Evolutionary conservation across 2,888 invertebrate genomes (phyloP).

Genomic region (Sturmia bella): DNA sequence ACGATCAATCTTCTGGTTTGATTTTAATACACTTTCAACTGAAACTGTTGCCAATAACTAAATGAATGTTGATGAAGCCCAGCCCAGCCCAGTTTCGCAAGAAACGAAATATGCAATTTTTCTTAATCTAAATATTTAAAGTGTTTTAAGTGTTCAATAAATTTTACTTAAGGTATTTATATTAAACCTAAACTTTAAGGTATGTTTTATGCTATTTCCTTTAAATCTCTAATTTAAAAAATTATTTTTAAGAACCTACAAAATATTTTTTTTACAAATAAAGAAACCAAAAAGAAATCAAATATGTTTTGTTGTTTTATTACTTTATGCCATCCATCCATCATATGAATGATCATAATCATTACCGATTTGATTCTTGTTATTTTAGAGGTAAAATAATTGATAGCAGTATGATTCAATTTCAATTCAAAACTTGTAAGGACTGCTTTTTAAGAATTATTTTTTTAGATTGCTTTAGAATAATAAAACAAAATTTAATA

Average conservation of each 20-base stretch:
- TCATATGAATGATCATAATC: too few species aligned
- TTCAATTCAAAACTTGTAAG: too few species aligned
- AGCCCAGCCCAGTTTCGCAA: conserved; percentile 11
- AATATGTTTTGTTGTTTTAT: conserved; percentile 57
- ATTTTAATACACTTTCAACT: conserved; percentile 65
- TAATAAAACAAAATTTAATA: too few species aligned
- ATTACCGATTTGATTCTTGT: too few species aligned
- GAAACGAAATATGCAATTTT: conserved; percentile 79
- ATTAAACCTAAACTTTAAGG: conserved; percentile 2
- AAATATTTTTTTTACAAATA: conserved; percentile 20
- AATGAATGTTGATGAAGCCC: too few species aligned
- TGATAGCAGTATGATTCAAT: too few species aligned
- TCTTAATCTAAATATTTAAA: conserved; percentile 64
- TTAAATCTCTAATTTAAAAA: conserved; percentile 20
- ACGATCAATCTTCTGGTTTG: conserved; percentile 82
- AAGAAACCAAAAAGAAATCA: conserved; percentile 12
- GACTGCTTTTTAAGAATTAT: too few species aligned
- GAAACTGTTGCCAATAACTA: conserved; percentile 50
- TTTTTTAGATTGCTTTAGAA: too few species aligned
- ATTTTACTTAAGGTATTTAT: conserved; percentile 56
- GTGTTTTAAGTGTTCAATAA: conserved; percentile 58
- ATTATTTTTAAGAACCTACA: conserved; percentile 43
- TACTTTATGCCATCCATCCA: too few species aligned
- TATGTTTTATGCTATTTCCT: conserved; percentile 45
- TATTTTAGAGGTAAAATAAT: too few species aligned